Percentiles rank a stretch among this genome's conserved stretches.
These are phyloP conservation scores for Tympanuchus pallidicinctus DNA, from an alignment of 2,113 vertebrate genomes.

Conservation along the genomic window DNA sequence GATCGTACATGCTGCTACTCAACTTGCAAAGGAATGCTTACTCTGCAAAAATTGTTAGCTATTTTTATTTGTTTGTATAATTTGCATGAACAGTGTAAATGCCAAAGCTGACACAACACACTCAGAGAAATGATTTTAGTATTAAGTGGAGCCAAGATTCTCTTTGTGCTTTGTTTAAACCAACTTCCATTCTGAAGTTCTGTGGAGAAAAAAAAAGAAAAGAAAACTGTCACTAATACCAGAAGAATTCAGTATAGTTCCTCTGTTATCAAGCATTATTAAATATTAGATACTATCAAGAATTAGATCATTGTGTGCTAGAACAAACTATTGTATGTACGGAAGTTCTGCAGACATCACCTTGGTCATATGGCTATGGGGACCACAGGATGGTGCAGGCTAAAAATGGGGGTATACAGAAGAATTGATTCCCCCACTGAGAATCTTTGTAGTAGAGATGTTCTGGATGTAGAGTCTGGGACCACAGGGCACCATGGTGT, in stretches of 20 bases:
- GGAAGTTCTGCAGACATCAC: not conserved
- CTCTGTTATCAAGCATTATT: not conserved
- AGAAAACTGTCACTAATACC: not conserved
- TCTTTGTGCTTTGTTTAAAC: not conserved
- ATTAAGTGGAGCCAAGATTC: not conserved
- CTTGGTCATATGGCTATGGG: fast-evolving
- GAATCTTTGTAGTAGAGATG: not conserved
- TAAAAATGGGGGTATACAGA: not conserved
- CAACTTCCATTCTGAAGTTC: not conserved
- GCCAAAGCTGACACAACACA: not conserved
- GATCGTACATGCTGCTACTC: not conserved
- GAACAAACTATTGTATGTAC: fast-evolving
- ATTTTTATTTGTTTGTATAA: not conserved
- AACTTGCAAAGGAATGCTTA: not conserved
- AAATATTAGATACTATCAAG: not conserved
- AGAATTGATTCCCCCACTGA: fast-evolving
- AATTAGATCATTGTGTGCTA: not conserved
- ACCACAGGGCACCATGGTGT: fast-evolving
- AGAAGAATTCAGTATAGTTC: not conserved
- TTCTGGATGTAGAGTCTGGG: not conserved
- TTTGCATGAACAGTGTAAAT: not conserved
- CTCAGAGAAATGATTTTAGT: not conserved
- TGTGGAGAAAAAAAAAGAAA: not conserved
- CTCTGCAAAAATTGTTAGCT: not conserved
- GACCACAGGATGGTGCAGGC: fast-evolving